A percentile compares a stretch with the other conserved stretches of the same genome.
phyloP scores from a whole-genome alignment of 2,888 invertebrate species.

The Arctia plantaginis region DNA sequence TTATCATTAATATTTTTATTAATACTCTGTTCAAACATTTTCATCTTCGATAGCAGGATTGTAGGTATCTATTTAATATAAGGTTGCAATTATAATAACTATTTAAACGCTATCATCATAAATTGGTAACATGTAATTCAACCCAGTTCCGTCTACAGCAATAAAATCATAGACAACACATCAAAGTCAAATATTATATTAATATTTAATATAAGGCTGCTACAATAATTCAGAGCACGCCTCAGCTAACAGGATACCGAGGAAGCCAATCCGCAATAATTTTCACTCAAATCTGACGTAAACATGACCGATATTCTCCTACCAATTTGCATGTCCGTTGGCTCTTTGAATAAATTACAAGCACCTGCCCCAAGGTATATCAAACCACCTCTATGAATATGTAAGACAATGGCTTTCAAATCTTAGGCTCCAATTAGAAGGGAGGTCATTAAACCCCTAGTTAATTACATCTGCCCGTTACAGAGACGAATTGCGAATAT shows the following conservation, averaged over 20 bases:
- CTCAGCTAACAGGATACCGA: conserved; percentile 50
- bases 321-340: conserved; percentile 84
- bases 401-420: conserved; percentile 85
- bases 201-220: conserved; percentile 16
- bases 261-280: conserved; percentile 82
- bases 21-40: neutral
- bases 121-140: neutral
- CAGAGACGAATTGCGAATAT: conserved; percentile 65
- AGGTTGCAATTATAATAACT: no score
- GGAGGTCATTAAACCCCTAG: conserved; percentile 78
- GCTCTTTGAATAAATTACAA: conserved; percentile 83
- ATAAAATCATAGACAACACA: neutral
- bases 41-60: neutral
- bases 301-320: conserved; percentile 85
- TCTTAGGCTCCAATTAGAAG: conserved; percentile 83
- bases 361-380: conserved; percentile 77
- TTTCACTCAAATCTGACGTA: conserved; percentile 83
- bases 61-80: neutral
- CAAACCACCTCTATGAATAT: conserved; percentile 78
- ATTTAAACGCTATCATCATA: neutral
- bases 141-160: neutral
- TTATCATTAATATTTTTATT: neutral
- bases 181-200: conserved; percentile 22
- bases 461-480: conserved; percentile 74
- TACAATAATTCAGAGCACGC: conserved; percentile 59